Conservation (phyloP, 2,113 vertebrate species). For the Pituophis catenifer region DNA sequence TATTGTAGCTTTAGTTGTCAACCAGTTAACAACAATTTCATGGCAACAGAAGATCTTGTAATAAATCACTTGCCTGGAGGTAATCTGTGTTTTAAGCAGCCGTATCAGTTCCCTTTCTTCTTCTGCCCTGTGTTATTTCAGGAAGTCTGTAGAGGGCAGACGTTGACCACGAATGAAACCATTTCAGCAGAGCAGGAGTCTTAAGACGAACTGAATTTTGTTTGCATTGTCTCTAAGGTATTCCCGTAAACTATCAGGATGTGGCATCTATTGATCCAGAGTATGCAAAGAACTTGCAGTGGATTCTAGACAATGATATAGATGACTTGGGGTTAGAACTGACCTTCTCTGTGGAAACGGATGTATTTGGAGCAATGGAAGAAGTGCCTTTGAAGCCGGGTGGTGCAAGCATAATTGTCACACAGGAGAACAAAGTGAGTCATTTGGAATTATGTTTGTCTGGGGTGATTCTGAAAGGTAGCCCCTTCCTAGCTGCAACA, state of each 20-base stretch:
- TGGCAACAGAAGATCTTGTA: background rate
- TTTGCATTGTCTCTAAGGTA: constrained; percentile 73
- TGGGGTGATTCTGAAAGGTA: background rate
- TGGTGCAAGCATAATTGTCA: constrained; percentile 88
- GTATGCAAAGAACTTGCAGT: constrained; percentile 97
- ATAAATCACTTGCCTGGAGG: background rate
- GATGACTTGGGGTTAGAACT: constrained; percentile 94
- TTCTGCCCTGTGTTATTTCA: constrained; percentile 51
- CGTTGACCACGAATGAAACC: constrained; percentile 60
- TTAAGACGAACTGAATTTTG: constrained; percentile 32
- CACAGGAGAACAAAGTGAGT: constrained; percentile 94
- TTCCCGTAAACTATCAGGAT: constrained; percentile 98
- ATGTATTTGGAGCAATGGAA: constrained; percentile 97
- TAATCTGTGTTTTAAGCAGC: background rate
- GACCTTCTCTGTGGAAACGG: constrained; percentile 95
- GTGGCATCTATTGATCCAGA: constrained; percentile 98
- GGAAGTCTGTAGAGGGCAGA: constrained; percentile 74
- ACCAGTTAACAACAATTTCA: background rate
- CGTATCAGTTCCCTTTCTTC: background rate
- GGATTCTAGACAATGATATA: constrained; percentile 99
- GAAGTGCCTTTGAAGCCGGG: constrained; percentile 94
- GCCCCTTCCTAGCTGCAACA: background rate
- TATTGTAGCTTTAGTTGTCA: background rate
- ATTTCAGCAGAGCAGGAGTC: constrained; percentile 6
- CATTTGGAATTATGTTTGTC: background rate